Conservation (phyloP, 2,113 vertebrate genomes). For the Ptychochromis oligacanthus region DNA sequence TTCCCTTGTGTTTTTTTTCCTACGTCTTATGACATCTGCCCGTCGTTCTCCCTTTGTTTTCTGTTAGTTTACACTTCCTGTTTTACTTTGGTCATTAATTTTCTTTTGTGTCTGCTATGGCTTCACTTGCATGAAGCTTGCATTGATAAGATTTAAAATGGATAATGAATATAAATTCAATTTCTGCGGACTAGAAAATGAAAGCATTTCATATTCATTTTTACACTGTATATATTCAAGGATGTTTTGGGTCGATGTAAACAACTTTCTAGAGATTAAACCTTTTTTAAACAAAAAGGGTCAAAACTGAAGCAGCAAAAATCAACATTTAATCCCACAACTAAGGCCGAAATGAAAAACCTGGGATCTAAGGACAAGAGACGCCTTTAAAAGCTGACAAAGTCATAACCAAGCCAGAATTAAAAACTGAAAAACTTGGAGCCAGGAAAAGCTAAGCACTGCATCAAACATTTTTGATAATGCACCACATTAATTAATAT, state of each 20-base stretch:
- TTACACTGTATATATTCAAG: background rate
- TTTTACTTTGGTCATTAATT: background rate
- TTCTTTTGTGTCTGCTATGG: background rate
- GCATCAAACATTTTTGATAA: background rate
- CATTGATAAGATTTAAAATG: background rate
- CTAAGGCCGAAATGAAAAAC: background rate
- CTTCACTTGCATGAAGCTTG: too few species aligned
- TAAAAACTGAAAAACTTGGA: background rate
- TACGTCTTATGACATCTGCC: background rate
- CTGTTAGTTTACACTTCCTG: background rate
- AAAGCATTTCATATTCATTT: background rate
- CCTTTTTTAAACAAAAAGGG: background rate
- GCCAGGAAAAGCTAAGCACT: background rate
- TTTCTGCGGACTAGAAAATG: background rate
- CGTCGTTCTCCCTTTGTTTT: too few species aligned
- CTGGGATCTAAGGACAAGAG: background rate
- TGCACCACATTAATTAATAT: background rate
- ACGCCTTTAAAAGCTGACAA: accelerated
- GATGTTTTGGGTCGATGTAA: background rate
- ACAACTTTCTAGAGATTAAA: background rate
- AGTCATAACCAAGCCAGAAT: background rate
- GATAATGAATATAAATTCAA: background rate
- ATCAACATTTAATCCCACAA: background rate
- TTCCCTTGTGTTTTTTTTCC: background rate
- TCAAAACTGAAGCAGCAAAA: background rate